These are phyloP conservation scores for Taurulus bubalis DNA, from an alignment of 2,113 vertebrate species.

Conservation along the genomic window DNA sequence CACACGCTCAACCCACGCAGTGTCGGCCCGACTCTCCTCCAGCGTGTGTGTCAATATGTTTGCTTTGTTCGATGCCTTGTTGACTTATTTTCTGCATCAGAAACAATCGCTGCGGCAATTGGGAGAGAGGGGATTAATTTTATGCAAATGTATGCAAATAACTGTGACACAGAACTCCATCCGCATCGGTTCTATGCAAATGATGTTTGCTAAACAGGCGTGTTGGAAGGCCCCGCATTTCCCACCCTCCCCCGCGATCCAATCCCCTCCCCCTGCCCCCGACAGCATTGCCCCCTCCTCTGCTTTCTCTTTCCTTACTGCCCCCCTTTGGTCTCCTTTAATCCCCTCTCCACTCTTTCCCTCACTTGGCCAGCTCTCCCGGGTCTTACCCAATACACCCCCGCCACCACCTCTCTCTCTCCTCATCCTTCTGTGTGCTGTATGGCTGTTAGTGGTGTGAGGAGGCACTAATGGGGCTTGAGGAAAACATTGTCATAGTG, in stretches of 20 bases:
- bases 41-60: constrained; percentile 73
- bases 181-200: constrained; percentile 81
- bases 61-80: constrained; percentile 78
- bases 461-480: constrained; percentile 68
- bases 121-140: constrained; percentile 77
- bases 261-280: constrained; percentile 13
- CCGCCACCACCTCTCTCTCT: not conserved
- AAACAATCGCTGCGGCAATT: constrained; percentile 77
- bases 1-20: constrained; percentile 17
- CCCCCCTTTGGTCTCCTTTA: constrained; percentile 49
- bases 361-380: constrained; percentile 40
- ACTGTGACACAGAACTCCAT: constrained; percentile 79
- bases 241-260: constrained; percentile 48
- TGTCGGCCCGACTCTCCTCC: constrained; percentile 25
- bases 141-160: constrained; percentile 86
- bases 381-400: constrained; percentile 25
- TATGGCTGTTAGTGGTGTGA: constrained; percentile 73
- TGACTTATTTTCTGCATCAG: constrained; percentile 81
- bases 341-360: constrained; percentile 61
- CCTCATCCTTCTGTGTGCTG: constrained; percentile 55
- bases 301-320: constrained; percentile 15
- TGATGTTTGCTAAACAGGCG: constrained; percentile 82
- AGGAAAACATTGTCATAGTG: constrained; percentile 74
- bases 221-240: constrained; percentile 69
- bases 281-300: too few relatives aligned